Conservation (phyloP, 1,140 invertebrate genomes). For the Episyrphus balteatus region DNA sequence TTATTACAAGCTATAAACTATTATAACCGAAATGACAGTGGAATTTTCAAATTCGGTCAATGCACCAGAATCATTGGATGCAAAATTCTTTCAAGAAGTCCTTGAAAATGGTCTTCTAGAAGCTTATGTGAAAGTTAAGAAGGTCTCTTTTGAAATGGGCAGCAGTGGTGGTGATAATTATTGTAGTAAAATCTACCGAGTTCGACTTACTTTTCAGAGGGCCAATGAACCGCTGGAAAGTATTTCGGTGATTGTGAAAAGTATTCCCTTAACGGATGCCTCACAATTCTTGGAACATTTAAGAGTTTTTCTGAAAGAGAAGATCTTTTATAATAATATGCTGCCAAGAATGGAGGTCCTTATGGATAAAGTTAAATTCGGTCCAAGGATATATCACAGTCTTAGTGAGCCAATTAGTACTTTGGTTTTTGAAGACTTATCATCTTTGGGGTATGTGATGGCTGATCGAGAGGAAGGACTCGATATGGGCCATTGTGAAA, state of each 20-base stretch:
- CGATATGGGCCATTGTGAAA: conserved; percentile 17
- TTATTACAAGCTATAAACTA: too few species aligned
- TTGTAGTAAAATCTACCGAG: conserved; percentile 26
- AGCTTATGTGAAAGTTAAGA: conserved; percentile 4
- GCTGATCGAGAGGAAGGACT: conserved; percentile 22
- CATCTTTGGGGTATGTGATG: conserved; percentile 15
- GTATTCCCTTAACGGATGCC: conserved; percentile 15
- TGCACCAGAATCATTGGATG: conserved; percentile 17
- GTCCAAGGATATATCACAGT: conserved; percentile 14
- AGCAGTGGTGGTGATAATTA: conserved; percentile 29
- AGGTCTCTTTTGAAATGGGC: conserved; percentile 16
- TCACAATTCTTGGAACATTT: conserved; percentile 23
- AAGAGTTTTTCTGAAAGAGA: conserved; percentile 26
- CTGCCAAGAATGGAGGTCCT: conserved; percentile 24
- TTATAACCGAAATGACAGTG: too few species aligned
- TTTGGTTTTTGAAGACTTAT: conserved; percentile 27
- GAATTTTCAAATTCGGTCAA: too few species aligned
- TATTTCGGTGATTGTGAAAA: conserved; percentile 22
- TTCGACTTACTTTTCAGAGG: conserved; percentile 12
- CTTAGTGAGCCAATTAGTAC: conserved; percentile 22
- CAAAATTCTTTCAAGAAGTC: conserved; percentile 24
- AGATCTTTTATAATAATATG: conserved; percentile 20
- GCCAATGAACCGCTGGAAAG: conserved; percentile 3
- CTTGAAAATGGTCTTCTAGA: conserved; percentile 23
- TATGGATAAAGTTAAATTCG: conserved; percentile 18